These are phyloP conservation scores for Nomada ferruginata DNA, from an alignment of 2,888 invertebrate species.

Conservation along the genomic window DNA sequence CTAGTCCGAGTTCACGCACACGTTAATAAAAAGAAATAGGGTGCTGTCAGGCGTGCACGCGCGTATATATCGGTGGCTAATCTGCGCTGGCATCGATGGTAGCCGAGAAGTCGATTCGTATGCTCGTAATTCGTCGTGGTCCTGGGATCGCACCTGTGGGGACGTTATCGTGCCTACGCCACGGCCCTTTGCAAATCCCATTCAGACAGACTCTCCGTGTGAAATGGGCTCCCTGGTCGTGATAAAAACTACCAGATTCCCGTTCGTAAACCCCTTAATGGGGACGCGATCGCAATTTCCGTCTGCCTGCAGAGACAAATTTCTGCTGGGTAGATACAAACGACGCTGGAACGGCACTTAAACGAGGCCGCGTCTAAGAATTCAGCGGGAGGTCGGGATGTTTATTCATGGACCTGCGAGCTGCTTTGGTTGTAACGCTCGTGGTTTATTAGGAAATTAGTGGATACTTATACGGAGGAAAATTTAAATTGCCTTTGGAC, in stretches of 20 bases:
- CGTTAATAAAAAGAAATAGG: background rate
- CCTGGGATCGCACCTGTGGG: slow-evolving; percentile 48
- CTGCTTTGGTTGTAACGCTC: background rate
- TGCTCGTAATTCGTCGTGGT: slow-evolving; percentile 61
- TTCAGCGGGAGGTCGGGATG: slow-evolving; percentile 1
- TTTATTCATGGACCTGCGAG: slow-evolving; percentile 12
- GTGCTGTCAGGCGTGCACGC: slow-evolving; percentile 27
- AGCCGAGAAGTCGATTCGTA: slow-evolving; percentile 66
- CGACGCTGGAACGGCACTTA: slow-evolving; percentile 3
- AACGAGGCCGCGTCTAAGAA: slow-evolving; percentile 19
- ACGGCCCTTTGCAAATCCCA: slow-evolving; percentile 30
- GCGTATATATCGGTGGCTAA: slow-evolving; percentile 59
- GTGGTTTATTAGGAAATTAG: background rate
- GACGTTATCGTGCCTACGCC: slow-evolving; percentile 41
- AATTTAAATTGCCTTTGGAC: background rate
- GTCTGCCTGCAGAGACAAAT: slow-evolving; percentile 37
- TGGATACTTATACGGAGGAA: background rate
- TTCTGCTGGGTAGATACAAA: slow-evolving; percentile 14
- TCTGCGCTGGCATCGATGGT: slow-evolving; percentile 67
- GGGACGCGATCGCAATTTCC: slow-evolving; percentile 40
- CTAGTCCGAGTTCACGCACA: slow-evolving; percentile 14
- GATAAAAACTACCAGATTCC: slow-evolving; percentile 49
- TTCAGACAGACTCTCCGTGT: slow-evolving; percentile 18
- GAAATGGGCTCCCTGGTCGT: slow-evolving; percentile 24
- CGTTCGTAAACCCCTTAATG: slow-evolving; percentile 43